phyloP scores from a whole-genome alignment of 2,797 vertebrate species.

The Oreortyx pictus region DNA sequence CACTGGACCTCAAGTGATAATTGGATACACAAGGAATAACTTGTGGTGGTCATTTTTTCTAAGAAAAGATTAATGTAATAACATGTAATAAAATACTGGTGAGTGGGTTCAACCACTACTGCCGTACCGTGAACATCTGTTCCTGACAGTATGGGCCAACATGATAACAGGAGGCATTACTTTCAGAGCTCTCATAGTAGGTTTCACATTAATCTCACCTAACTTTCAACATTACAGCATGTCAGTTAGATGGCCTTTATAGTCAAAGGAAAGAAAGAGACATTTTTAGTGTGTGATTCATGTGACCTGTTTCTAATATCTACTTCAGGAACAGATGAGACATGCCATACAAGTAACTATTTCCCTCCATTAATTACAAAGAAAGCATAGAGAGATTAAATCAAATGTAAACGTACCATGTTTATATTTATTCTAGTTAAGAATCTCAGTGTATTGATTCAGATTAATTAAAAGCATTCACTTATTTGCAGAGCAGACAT shows the following conservation, averaged over 20 bases:
- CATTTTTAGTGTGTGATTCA: not conserved
- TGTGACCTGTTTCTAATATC: not conserved
- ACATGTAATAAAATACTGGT: not conserved
- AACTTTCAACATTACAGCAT: not conserved
- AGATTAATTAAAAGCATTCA: not conserved
- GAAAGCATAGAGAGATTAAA: not conserved
- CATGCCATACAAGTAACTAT: not conserved
- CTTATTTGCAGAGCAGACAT: not conserved
- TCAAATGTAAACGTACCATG: not conserved
- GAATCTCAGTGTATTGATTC: not conserved
- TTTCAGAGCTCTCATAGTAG: not conserved
- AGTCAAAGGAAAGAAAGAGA: not conserved
- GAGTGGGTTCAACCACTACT: not conserved
- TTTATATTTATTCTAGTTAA: not conserved
- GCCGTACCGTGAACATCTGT: no score
- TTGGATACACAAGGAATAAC: not conserved
- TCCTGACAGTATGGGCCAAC: not conserved
- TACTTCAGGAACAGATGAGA: not conserved
- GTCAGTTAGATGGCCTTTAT: not conserved
- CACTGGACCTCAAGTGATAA: not conserved
- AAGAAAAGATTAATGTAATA: not conserved
- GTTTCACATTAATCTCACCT: not conserved
- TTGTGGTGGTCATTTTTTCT: not conserved
- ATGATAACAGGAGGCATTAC: not conserved
- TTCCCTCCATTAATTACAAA: not conserved